Evolutionary conservation across 2,888 invertebrate genomes (phyloP), one percentile per base, ranked within the genome.

Genomic region (Piscicola geometra): DNA sequence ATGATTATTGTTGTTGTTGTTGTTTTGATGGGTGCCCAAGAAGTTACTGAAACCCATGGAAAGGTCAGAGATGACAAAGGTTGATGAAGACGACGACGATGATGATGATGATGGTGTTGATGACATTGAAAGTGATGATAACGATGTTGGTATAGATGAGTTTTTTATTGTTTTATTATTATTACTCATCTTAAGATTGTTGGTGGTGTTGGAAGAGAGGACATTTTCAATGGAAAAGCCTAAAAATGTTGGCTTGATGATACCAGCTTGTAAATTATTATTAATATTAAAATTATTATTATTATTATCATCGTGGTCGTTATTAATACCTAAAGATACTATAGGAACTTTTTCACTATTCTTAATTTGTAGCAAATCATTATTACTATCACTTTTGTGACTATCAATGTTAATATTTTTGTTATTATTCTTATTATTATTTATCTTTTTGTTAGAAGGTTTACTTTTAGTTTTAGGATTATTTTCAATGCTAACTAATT

Each of bases 171-270:
- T 30, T 12, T 67, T 67, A n/a, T 67, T 32, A n/a, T 9, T 32
- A n/a, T 67, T 35, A n/a, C 5, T 67, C 2, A 21, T 67, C 5
- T 9, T 30, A 15, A 67, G 12, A 30, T 67, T 67, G 33, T 67
- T 67, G 67, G 3, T 32, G 12, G 15, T 67, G 30, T 67, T 67
- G 28, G 18, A 33, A 35, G 33, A 67, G 3, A 33, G 30, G n/a
- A 56, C 60, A 25, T 56, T 56, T n/a, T 56, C 60, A 15, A 56
- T 56, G n/a, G 60, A 56, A 25, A 56, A 56, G 60, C 60, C 60
- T n/a, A 56, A 25, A 18, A 56, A 25, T 3, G 9, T 56, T 56
- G 60, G 60, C 60, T 56, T 56, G n/a, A 18, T 56, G 60, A 18
- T 18, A 21, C 60, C n/a, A 56, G 5, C n/a, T 25, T 56, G n/a